Conservation (phyloP, 2,797 vertebrate genomes). For the Microctenopoma lineatum region DNA sequence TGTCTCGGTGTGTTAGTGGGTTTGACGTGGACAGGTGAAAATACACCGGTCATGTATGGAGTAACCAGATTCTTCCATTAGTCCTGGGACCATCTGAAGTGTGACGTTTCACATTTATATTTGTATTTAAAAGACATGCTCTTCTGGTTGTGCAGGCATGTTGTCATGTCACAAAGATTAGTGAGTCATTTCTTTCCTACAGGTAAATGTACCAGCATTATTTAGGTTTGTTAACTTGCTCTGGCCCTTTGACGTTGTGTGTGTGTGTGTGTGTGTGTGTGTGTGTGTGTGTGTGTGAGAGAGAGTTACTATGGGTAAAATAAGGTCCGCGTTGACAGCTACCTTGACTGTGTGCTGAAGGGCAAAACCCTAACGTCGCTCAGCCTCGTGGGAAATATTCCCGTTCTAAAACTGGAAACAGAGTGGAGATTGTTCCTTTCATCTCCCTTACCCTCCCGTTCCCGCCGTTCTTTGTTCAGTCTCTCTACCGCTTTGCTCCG, state of each 20-base stretch:
- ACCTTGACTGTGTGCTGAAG: conserved; percentile 63
- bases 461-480: neutral
- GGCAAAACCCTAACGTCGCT: conserved; percentile 49
- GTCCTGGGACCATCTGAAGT: no score
- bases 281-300: no score
- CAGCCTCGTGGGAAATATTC: conserved; percentile 61
- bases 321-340: conserved; percentile 56
- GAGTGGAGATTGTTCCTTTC: conserved; percentile 56
- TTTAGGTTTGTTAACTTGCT: no score
- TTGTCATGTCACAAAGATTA: no score
- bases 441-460: conserved; percentile 18
- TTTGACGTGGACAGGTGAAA: no score
- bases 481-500: neutral
- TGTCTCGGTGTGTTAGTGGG: no score
- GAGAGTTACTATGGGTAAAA: conserved; percentile 19
- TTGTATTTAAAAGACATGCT: no score
- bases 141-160: no score
- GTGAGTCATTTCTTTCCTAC: no score
- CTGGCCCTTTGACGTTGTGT: neutral
- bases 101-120: no score
- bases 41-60: no score
- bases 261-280: neutral
- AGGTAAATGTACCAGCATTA: no score
- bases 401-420: conserved; percentile 60
- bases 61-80: neutral